These are phyloP conservation scores for Zaprionus obscuricornis DNA, from an alignment of 2,888 invertebrate species.

Conservation along the genomic window DNA sequence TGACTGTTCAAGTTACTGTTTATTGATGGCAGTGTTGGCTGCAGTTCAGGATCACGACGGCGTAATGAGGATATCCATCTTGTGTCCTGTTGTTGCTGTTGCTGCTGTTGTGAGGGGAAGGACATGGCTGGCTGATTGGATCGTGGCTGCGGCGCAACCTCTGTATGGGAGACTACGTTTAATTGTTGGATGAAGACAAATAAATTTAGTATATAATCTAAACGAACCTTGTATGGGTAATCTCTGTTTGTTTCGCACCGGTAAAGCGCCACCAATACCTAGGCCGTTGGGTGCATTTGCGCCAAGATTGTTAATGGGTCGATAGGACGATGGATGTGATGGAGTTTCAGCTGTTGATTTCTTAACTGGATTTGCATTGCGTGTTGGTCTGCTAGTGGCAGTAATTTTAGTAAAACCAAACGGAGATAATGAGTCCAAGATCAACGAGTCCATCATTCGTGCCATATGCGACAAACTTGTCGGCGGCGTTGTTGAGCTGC, in stretches of 20 bases:
- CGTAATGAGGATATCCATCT: slow-evolving; percentile 89
- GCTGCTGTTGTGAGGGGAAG: slow-evolving; percentile 82
- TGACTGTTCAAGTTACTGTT: slow-evolving; percentile 76
- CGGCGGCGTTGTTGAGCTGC: slow-evolving; percentile 85
- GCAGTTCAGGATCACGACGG: slow-evolving; percentile 87
- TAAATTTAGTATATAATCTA: slow-evolving; percentile 10
- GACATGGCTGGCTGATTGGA: slow-evolving; percentile 64
- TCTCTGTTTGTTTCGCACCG: slow-evolving; percentile 76
- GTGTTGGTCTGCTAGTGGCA: slow-evolving; percentile 84
- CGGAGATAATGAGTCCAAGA: slow-evolving; percentile 87
- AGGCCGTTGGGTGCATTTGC: slow-evolving; percentile 63
- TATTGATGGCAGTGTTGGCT: slow-evolving; percentile 87
- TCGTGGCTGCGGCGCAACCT: slow-evolving; percentile 83
- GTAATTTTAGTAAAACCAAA: slow-evolving; percentile 88
- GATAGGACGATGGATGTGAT: slow-evolving; percentile 35
- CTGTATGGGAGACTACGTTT: slow-evolving; percentile 75
- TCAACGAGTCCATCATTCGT: slow-evolving; percentile 89
- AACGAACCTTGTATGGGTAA: slow-evolving; percentile 83
- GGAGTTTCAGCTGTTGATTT: slow-evolving; percentile 44
- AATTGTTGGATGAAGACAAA: slow-evolving; percentile 54
- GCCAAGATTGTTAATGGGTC: slow-evolving; percentile 66
- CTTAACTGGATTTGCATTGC: slow-evolving; percentile 55
- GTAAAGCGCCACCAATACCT: slow-evolving; percentile 62
- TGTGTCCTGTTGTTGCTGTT: slow-evolving; percentile 85
- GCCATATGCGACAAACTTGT: slow-evolving; percentile 88